Evolutionary conservation across 2,113 vertebrate species (phyloP), one percentile per base, ranked within the genome.

Genomic region (Ailuropoda melanoleuca): DNA sequence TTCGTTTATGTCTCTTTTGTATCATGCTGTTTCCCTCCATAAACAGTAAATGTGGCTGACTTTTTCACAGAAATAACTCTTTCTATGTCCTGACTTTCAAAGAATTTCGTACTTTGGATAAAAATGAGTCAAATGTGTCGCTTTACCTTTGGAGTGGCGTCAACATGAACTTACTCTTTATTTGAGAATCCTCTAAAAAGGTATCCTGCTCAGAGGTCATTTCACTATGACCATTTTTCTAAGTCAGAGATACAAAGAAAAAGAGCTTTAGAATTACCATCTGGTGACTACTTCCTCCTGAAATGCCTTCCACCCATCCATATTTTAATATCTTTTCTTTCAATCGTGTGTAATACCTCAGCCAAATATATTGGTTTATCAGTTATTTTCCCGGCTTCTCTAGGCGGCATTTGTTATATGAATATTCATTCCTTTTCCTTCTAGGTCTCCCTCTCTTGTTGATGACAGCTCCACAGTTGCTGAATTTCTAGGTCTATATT

Each of bases 381-480:
- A 97, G 97, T 97, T 98, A 97, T 97, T 98, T 98, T 94, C 97
- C 97, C 95, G 68, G 96, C 86, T 96, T 96, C 80, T 96, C 85
- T 95, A 86, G 85, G 97, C 46, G 55, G 96, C 97, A 95, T 98
- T 98, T 98, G 97, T 97, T 90, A 29, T 97, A 98, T 98, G 97
- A 98, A 98, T 97, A 98, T 98, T 98, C 98, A 98, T 98, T 97
- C 85, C 78, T 86, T 97, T 95, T 96, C 90, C 81, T 96, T 94
- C 85, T 93, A 96, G 95, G 95, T 92, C 66, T 92, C 85, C 64
- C 87, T 96, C 37, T 91, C 66, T 46, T 53, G 29, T 60, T 95
- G 88, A 93, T 98, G 86, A 58, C 82, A 96, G 93, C 92, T 95
- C 77, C 56, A 48, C 77, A 88, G 50, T 88, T 37, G n/a, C 37